These are phyloP conservation scores for Megaceryle maxima DNA, from an alignment of 2,113 vertebrate genomes.

Conservation along the genomic window DNA sequence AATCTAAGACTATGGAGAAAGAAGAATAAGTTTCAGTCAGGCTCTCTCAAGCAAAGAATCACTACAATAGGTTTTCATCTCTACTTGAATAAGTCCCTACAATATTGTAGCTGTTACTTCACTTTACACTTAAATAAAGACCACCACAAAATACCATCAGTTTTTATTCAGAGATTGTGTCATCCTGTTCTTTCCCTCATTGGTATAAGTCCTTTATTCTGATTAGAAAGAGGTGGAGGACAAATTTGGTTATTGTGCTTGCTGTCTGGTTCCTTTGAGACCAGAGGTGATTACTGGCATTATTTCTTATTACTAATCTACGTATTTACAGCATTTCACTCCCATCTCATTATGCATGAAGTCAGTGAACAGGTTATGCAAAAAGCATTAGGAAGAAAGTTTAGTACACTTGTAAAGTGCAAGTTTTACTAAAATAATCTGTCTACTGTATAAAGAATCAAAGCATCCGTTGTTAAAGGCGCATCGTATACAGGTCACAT, in stretches of 20 bases:
- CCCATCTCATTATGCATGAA: not conserved
- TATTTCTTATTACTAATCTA: not conserved
- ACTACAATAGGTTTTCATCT: not conserved
- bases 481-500: fast-evolving
- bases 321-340: not conserved
- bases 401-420: not conserved
- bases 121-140: not conserved
- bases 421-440: not conserved
- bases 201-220: not conserved
- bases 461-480: not conserved
- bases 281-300: not conserved
- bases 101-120: not conserved
- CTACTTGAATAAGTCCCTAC: not conserved
- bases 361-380: not conserved
- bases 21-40: not conserved
- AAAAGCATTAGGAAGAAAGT: not conserved
- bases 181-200: not conserved
- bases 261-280: not conserved
- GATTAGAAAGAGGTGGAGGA: not conserved
- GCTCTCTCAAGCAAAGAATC: not conserved
- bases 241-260: not conserved
- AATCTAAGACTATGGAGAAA: not conserved
- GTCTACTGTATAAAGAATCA: not conserved
- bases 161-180: not conserved
- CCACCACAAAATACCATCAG: not conserved